A percentile compares a stretch with the other conserved stretches of the same genome.
These are phyloP conservation scores for Nebria brevicollis DNA, from an alignment of 2,888 invertebrate genomes.

Conservation along the genomic window DNA sequence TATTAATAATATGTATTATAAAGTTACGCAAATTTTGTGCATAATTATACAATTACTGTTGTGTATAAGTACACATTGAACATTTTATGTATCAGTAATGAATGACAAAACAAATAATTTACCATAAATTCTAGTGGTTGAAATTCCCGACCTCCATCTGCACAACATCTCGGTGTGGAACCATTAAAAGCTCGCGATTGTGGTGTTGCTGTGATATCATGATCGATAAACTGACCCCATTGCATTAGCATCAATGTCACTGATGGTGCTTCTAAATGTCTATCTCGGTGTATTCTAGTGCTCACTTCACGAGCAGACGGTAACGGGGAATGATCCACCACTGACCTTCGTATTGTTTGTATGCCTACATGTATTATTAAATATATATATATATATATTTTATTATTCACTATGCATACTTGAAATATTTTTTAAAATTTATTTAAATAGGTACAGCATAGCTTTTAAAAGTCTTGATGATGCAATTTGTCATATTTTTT, in stretches of 20 bases:
- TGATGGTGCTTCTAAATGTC: slow-evolving; percentile 71
- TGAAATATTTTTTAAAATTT: neutral
- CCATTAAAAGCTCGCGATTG: slow-evolving; percentile 82
- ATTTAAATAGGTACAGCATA: no score
- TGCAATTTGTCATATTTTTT: no score
- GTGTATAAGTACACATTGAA: no score
- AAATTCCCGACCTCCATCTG: slow-evolving; percentile 69
- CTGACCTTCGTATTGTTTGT: slow-evolving; percentile 68
- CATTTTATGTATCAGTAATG: no score
- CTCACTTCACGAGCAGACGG: slow-evolving; percentile 84
- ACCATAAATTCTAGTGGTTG: slow-evolving; percentile 73
- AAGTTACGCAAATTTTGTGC: no score
- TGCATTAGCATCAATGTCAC: slow-evolving; percentile 87
- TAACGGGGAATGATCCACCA: slow-evolving; percentile 67
- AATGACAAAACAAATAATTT: slow-evolving; percentile 51
- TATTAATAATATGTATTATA: neutral
- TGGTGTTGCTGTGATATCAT: slow-evolving; percentile 84
- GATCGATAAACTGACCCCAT: slow-evolving; percentile 92
- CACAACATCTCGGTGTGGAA: slow-evolving; percentile 81
- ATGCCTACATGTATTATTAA: slow-evolving; percentile 55
- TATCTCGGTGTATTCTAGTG: slow-evolving; percentile 72
- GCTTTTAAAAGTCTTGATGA: no score
- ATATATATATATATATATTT: no score
- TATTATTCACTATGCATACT: neutral
- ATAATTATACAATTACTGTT: no score